Evolutionary conservation across 2,888 invertebrate species (phyloP), one percentile per base, ranked within the genome.

Genomic region (Folsomia candida): DNA sequence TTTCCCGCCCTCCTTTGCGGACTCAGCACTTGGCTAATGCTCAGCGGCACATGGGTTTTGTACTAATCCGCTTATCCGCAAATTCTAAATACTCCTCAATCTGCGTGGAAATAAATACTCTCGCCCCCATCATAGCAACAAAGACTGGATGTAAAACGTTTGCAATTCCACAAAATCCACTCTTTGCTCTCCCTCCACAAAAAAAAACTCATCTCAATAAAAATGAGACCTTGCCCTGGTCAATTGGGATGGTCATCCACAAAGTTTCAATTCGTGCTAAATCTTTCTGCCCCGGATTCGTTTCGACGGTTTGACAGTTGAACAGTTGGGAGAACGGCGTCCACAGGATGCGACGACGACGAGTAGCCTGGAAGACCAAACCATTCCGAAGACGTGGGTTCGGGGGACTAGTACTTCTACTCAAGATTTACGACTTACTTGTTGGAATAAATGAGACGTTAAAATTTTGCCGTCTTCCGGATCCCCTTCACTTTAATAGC

Each of bases 381-480:
- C 37, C 37, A 37, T 37, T 37, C 37, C 37, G 37, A 37, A 37
- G 37, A 37, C 14, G 37, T 37, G n/a, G n/a, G n/a, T n/a, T 9
- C 37, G 37, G 37, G n/a, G 14, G 37, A 37, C 37, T 37, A n/a
- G n/a, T n/a, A n/a, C n/a, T n/a, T n/a, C n/a, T n/a, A 37, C 37
- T 4, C 54, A 54, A 61, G 27, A 61, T 61, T 61, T 61, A 61
- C 29, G 29, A 61, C 28, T 27, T 54, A 6, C 54, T 54, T 54
- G 29, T 29, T 61, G 61, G 61, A 61, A 18, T 61, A 26, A 61
- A 61, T 61, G 61, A 61, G 61, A 26, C 61, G 61, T 61, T 26
- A 28, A 61, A 61, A 28, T n/a, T 59, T 28, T 61, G 61, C 28
- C 61, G 26, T 28, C 37, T 54, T 54, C 54, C 54, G 54, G 54